Percentiles rank a stretch among this genome's conserved stretches.
These are phyloP conservation scores for Linepithema humile DNA, from an alignment of 1,140 invertebrate genomes.

Conservation along the genomic window DNA sequence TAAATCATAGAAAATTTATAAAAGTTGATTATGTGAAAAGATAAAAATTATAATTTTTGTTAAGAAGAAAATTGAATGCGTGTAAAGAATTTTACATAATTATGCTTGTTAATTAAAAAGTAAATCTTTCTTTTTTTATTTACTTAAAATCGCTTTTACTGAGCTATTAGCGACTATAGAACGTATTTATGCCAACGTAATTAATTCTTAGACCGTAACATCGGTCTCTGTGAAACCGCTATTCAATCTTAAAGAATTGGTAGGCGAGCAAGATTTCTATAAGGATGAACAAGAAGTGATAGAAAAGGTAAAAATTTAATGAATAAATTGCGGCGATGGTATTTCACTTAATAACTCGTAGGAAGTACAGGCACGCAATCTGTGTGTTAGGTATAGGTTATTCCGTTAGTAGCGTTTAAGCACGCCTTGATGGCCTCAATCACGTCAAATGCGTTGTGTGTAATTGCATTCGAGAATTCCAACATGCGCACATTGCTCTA, in stretches of 20 bases:
- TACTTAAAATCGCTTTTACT: not conserved
- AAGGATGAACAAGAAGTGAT: not conserved
- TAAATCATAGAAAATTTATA: not conserved
- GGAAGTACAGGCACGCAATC: conserved; percentile 10
- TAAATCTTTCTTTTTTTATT: not conserved
- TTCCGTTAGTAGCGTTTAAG: conserved; percentile 43
- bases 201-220: not conserved
- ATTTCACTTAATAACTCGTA: conserved; percentile 16
- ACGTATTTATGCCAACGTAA: not conserved
- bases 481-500: conserved; percentile 12
- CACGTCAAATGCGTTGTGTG: conserved; percentile 47
- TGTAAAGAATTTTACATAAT: not conserved
- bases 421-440: conserved; percentile 50
- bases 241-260: not conserved
- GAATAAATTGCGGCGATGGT: conserved; percentile 2
- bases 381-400: conserved; percentile 7
- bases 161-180: not conserved
- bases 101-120: not conserved
- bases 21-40: not conserved
- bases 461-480: conserved; percentile 44
- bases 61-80: not conserved
- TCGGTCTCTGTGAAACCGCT: not conserved
- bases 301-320: not conserved
- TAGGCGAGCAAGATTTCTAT: not conserved
- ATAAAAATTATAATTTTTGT: not conserved